A percentile compares a stretch with the other conserved stretches of the same genome.
These are phyloP conservation scores for Embidobia sp. DNA, from an alignment of 2,888 invertebrate species.

Conservation along the genomic window DNA sequence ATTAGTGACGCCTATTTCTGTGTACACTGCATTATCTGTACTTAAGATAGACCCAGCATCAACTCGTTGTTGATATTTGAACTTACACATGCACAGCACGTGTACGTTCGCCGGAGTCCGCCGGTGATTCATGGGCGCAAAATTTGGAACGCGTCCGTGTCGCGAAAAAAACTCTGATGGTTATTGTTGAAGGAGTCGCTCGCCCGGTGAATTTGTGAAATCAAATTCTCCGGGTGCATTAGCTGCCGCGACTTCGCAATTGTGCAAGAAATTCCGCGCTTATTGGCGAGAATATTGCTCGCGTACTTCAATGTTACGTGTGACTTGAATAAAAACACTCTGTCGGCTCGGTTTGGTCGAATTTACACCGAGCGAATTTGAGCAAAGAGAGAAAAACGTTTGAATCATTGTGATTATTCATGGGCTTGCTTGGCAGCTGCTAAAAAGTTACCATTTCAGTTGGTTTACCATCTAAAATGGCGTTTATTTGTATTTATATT, in stretches of 20 bases:
- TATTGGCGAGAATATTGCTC: no score
- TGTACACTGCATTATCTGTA: slow-evolving; percentile 69
- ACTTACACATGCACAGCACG: slow-evolving; percentile 44
- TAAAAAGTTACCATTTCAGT: no score
- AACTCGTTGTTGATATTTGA: slow-evolving; percentile 47
- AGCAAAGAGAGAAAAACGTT: no score
- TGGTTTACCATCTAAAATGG: no score
- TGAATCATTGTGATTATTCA: no score
- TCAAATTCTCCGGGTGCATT: not conserved
- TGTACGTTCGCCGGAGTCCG: slow-evolving; percentile 11
- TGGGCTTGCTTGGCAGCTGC: no score
- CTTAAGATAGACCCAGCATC: slow-evolving; percentile 61
- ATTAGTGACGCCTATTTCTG: slow-evolving; percentile 76
- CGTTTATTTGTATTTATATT: no score
- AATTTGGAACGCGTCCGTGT: slow-evolving; percentile 53
- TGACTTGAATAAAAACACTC: no score
- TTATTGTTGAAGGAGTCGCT: slow-evolving; percentile 8
- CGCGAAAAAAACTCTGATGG: slow-evolving; percentile 18
- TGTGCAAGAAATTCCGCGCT: slow-evolving; percentile 1
- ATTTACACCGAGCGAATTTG: no score
- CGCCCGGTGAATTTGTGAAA: slow-evolving; percentile 6
- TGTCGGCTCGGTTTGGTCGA: no score
- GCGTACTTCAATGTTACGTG: no score
- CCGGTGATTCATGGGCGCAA: slow-evolving; percentile 58
- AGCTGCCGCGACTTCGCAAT: not conserved